phyloP scores from a whole-genome alignment of 1,140 invertebrate species.

The Macrostomum lignano region DNA sequence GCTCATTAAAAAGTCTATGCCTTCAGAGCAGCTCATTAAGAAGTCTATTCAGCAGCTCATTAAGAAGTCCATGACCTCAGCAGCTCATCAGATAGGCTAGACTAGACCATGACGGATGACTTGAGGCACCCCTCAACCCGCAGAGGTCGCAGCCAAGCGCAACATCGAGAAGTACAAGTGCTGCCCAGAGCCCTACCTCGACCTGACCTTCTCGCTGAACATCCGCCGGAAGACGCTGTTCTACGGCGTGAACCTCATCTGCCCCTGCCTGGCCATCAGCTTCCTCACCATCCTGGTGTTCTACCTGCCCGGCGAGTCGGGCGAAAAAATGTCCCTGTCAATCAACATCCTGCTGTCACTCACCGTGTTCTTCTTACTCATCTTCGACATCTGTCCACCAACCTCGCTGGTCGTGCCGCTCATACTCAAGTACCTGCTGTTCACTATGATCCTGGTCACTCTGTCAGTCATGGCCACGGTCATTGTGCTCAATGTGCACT shows the following conservation, averaged over 20 bases:
- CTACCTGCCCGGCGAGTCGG: slow-evolving; percentile 86
- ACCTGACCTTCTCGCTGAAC: slow-evolving; percentile 25
- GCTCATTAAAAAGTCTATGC: no score
- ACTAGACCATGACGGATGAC: no score
- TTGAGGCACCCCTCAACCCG: no score
- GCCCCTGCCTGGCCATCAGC: slow-evolving; percentile 34
- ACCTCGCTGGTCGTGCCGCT: slow-evolving; percentile 85
- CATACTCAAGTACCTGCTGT: slow-evolving; percentile 86
- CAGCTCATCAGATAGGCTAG: no score
- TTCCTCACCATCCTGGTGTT: slow-evolving; percentile 90
- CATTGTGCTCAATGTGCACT: slow-evolving; percentile 84
- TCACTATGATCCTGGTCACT: slow-evolving; percentile 95
- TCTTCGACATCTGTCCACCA: slow-evolving; percentile 90
- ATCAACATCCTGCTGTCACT: slow-evolving; percentile 96
- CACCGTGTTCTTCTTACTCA: slow-evolving; percentile 91
- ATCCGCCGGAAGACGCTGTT: slow-evolving; percentile 26
- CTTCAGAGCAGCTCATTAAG: no score
- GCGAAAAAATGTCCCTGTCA: slow-evolving; percentile 86
- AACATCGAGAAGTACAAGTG: slow-evolving; percentile 19
- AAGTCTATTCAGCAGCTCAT: no score
- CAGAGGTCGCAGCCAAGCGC: slow-evolving; percentile 17
- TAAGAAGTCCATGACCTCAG: no score
- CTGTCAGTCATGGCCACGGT: slow-evolving; percentile 91
- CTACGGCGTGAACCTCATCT: slow-evolving; percentile 27
- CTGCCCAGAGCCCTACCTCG: slow-evolving; percentile 20